Base-by-base conservation (phyloP, 2,888 invertebrate genomes). In the Lithosia quadra region DNA sequence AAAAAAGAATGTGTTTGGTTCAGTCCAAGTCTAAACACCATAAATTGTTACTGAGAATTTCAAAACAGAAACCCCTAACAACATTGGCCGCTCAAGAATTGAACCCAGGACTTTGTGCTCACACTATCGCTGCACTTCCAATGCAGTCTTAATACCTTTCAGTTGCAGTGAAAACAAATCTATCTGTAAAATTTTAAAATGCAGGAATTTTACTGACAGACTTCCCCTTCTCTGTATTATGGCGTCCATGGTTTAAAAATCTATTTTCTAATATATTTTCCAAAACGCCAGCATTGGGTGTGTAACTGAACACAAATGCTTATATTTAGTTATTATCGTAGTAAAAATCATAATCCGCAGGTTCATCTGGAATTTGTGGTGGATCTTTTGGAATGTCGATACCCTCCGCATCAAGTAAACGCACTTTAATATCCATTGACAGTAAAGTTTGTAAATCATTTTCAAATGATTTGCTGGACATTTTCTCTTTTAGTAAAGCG, bases 381-480 rank as follows among this genome's bases (percentile, higher is more conserved):
- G 99, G 98, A 86, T 98, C 97, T 85, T 98, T 98, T 0, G 99
- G 99, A 84, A 99, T 99, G 78, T 98, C 97, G 67, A 99, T 97
- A 9, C 99, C 99, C 92, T 99, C 99, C 0, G 99, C 98, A 91
- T 99, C 99, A 72, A 99, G 94, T 68, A 99, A 94, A 72, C 99
- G 95, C 60, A 99, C 96, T 91, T 99, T 99, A 67, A 99, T 98
- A 88, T 99, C 99, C 98, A 99, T 99, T 13, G 98, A 98, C 15
- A 99, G 93, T 69, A 99, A 94, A 49, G 98, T 98, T 86, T 99
- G 98, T 82, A 99, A 95, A 92, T 99, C 99, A 89, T 97, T 97
- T 78, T 97, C 97, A 77, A 97, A 97, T 83, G 98, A 97, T 87
- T 97, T 97, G 87, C 99, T 99, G 1, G 95, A 95, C 99, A 99